Evolutionary conservation across 2,113 vertebrate genomes (phyloP).

Genomic region (Tachuris rubrigastra): DNA sequence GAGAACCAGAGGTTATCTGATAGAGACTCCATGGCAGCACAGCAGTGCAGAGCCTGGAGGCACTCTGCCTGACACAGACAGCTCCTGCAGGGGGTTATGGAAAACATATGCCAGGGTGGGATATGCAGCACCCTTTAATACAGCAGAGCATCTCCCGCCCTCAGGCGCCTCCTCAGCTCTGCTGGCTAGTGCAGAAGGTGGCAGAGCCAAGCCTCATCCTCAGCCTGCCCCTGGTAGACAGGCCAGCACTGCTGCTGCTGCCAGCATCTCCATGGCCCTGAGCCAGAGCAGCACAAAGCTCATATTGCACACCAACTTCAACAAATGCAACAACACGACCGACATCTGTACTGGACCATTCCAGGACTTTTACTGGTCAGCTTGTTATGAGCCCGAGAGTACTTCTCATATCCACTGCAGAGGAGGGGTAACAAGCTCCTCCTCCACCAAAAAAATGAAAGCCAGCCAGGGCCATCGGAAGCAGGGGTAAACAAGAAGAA

Average conservation of each 20-base stretch:
- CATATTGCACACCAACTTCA: rapidly evolving
- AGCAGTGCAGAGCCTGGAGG: neutral
- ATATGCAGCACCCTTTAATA: neutral
- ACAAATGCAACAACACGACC: rapidly evolving
- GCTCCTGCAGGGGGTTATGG: neutral
- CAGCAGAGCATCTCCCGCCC: neutral
- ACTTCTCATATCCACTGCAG: neutral
- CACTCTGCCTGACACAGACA: neutral
- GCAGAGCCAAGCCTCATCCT: neutral
- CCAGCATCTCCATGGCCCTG: rapidly evolving
- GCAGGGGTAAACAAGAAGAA: neutral
- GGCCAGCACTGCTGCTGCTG: neutral
- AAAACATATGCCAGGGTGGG: slow-evolving; percentile 40
- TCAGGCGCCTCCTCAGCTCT: neutral
- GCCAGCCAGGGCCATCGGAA: neutral
- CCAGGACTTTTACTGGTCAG: rapidly evolving
- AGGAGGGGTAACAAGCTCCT: neutral
- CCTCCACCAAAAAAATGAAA: neutral
- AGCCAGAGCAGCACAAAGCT: neutral
- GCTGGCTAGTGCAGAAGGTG: neutral
- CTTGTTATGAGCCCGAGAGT: rapidly evolving
- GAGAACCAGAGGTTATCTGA: neutral
- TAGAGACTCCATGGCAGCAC: rapidly evolving
- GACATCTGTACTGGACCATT: rapidly evolving
- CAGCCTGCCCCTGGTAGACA: neutral